A percentile compares a stretch with the other conserved stretches of the same genome.
These are phyloP conservation scores for Meda fulgida DNA, from an alignment of 2,797 vertebrate genomes.

Conservation along the genomic window DNA sequence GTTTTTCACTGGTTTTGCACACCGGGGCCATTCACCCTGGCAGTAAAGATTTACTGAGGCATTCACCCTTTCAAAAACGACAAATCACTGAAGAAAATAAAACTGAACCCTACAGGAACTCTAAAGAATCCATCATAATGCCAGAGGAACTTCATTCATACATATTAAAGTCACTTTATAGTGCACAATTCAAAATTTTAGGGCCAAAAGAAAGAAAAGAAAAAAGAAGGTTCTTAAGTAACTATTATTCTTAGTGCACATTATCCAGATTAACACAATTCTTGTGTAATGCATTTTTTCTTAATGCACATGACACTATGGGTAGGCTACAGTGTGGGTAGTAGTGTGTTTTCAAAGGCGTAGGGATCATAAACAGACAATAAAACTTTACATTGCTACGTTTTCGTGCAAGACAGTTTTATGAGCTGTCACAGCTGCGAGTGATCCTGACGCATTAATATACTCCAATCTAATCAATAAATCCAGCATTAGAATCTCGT, in stretches of 20 bases:
- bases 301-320: not conserved
- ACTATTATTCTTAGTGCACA: not conserved
- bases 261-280: not conserved
- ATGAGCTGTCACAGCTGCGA: not conserved
- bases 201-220: too few species aligned
- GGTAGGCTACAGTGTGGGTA: not conserved
- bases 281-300: not conserved
- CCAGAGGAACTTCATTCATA: not conserved
- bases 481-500: not conserved
- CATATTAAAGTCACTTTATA: not conserved
- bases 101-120: not conserved
- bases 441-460: conserved; percentile 10
- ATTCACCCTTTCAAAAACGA: not conserved
- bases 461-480: conserved; percentile 4
- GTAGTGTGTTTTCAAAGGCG: not conserved
- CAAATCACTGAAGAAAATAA: not conserved
- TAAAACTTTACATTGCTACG: not conserved
- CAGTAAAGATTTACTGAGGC: conserved; percentile 12
- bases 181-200: not conserved
- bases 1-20: not conserved
- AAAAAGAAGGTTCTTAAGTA: too few species aligned
- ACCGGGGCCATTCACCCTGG: not conserved
- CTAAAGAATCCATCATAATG: not conserved
- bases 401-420: conserved; percentile 4
- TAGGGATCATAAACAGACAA: not conserved